Evolutionary conservation across 2,888 invertebrate genomes (phyloP).

Genomic region (Drosophila histrio): DNA sequence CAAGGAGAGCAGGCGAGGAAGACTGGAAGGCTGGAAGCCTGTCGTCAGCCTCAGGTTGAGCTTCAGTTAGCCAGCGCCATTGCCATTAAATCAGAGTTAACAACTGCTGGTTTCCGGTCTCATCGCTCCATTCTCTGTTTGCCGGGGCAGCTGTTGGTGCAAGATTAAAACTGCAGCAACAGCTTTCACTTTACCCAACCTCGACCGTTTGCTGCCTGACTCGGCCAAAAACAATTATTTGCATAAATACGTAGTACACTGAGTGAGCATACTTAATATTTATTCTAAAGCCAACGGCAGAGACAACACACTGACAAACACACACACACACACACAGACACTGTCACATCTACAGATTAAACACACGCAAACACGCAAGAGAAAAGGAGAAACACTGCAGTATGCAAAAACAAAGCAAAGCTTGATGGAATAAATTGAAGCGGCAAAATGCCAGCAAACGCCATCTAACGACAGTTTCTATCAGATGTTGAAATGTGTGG

Average conservation of each 20-base stretch:
- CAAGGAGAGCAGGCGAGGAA: not conserved
- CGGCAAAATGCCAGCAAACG: constrained; percentile 57
- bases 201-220: constrained; percentile 47
- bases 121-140: constrained; percentile 2
- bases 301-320: constrained; percentile 13
- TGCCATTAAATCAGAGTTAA: constrained; percentile 79
- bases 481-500: constrained; percentile 4
- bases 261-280: constrained; percentile 60
- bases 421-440: constrained; percentile 59
- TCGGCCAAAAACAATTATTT: constrained; percentile 74
- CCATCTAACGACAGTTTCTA: constrained; percentile 47
- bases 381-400: not conserved
- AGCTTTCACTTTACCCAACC: constrained; percentile 35
- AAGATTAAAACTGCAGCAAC: constrained; percentile 67
- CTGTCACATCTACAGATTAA: not conserved
- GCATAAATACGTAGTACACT: constrained; percentile 57
- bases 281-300: constrained; percentile 67
- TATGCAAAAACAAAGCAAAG: constrained; percentile 25
- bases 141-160: constrained; percentile 22
- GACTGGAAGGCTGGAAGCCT: not conserved
- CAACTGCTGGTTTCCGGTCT: constrained; percentile 62
- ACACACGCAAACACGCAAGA: too few species aligned
- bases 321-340: constrained; percentile 15
- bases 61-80: constrained; percentile 40
- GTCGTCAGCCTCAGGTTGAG: constrained; percentile 19